Evolutionary conservation across 2,797 vertebrate genomes (phyloP).

Genomic region (Echeneis naucrates): DNA sequence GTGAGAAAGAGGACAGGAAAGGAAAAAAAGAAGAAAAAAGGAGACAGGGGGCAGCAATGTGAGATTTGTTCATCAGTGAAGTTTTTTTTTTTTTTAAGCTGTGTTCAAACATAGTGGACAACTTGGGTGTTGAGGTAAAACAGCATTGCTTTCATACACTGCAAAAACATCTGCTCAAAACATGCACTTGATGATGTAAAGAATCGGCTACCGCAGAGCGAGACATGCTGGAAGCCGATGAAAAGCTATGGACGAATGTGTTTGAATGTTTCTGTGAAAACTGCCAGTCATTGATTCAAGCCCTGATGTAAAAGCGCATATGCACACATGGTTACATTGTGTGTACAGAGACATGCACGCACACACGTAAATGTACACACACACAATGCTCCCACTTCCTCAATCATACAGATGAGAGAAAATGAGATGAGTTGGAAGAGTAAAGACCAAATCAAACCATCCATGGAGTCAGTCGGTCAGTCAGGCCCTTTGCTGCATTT

Average conservation of each 20-base stretch:
- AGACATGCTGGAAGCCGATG: constrained; percentile 68
- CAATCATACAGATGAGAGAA: constrained; percentile 57
- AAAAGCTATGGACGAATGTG: constrained; percentile 54
- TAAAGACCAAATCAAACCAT: constrained; percentile 83
- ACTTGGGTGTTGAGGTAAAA: constrained; percentile 39
- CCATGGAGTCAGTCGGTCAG: constrained; percentile 78
- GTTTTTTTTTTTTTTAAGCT: constrained; percentile 61
- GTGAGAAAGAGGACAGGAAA: constrained; percentile 47
- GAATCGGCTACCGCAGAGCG: constrained; percentile 38
- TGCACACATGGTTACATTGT: constrained; percentile 16
- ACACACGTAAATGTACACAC: too few species aligned
- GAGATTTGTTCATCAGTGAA: constrained; percentile 86
- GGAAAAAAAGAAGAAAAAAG: constrained; percentile 18
- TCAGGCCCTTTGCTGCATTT: constrained; percentile 72
- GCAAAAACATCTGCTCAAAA: constrained; percentile 60
- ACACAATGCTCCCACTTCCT: neutral
- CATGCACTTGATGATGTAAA: constrained; percentile 55
- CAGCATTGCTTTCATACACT: constrained; percentile 60
- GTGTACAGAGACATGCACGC: constrained; percentile 17
- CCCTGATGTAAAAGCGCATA: constrained; percentile 38
- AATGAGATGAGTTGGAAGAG: constrained; percentile 66
- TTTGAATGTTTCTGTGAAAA: constrained; percentile 45
- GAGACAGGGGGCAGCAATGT: constrained; percentile 85
- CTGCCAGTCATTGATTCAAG: constrained; percentile 47
- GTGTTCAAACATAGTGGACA: constrained; percentile 51